These are phyloP conservation scores for Asbolus verrucosus DNA, from an alignment of 1,140 invertebrate genomes.

Conservation along the genomic window DNA sequence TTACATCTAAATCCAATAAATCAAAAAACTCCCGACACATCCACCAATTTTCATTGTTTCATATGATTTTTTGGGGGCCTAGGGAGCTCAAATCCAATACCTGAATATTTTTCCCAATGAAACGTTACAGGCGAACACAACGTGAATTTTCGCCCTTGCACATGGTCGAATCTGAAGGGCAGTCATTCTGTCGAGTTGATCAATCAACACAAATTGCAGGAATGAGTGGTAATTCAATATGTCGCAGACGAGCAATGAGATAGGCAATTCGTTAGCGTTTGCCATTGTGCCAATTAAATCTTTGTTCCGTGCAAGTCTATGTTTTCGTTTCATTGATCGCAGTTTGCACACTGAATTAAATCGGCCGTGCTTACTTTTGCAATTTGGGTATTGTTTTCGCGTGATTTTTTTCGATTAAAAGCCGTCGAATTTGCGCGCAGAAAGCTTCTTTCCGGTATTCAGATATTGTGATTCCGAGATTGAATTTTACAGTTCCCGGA, in stretches of 20 bases:
- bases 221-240: conserved; percentile 47
- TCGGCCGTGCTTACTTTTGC: conserved; percentile 42
- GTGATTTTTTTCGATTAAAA: conserved; percentile 5
- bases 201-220: conserved; percentile 42
- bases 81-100: too few species aligned
- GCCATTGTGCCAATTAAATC: conserved; percentile 47
- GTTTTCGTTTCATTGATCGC: conserved; percentile 44
- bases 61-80: too few species aligned
- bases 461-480: neutral
- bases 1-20: too few species aligned
- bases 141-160: neutral
- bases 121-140: too few species aligned
- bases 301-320: conserved; percentile 43
- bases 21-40: too few species aligned
- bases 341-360: conserved; percentile 43
- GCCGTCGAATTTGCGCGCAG: neutral
- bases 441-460: neutral
- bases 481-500: neutral
- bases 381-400: too few species aligned
- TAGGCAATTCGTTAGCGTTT: conserved; percentile 48
- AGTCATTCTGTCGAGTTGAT: conserved; percentile 34
- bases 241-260: conserved; percentile 40
- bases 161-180: conserved; percentile 1
- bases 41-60: too few species aligned
- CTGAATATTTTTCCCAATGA: too few species aligned